Evolutionary conservation across 37 sponge, comb jelly and placozoan species (phyloP), one percentile per base, ranked within the genome.

Genomic region (Amphimedon queenslandica): DNA sequence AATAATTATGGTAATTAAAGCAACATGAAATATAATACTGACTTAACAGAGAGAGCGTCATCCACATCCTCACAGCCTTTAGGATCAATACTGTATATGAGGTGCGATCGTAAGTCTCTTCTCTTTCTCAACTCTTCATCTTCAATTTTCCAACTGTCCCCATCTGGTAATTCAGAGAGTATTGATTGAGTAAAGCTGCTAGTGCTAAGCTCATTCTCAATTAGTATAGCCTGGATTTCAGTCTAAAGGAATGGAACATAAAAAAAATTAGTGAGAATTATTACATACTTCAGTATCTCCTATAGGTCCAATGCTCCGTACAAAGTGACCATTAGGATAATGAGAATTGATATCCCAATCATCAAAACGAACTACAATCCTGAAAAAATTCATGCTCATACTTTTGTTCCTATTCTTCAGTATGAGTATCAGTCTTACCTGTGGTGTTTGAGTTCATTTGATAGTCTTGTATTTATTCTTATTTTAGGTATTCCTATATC

Each of bases 31-130:
- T n/a, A n/a, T n/a, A n/a, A n/a, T n/a, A n/a, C n/a, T n/a, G n/a
- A 90, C 91, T 79, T 85, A 32, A 90, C 71, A 38, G 91, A 90
- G 35, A 90, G 69, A 0, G 91, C 66, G 37, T 90, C 91, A 56
- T 90, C 91, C 24, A 90, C 87, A 67, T 90, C 91, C 70, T 90
- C 91, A 81, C 91, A 90, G 20, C 91, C 91, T 41, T 75, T 32
- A 18, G 91, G 91, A 34, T 90, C 91, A 63, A 90, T 86, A 58
- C 87, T 85, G 75, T 78, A 86, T 18, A 90, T 42, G 11, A 90
- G 77, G 67, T 86, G 91, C 37, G 86, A 56, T 40, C 58, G 42
- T 30, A 84, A 64, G 47, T 84, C 84, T 11, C 71, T 64, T 0
- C 84, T 43, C 38, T 36, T 27, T 4, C 33, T 70, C 23, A 77